phyloP scores from a whole-genome alignment of 1,140 invertebrate species.

The Penaeus vannamei region DNA sequence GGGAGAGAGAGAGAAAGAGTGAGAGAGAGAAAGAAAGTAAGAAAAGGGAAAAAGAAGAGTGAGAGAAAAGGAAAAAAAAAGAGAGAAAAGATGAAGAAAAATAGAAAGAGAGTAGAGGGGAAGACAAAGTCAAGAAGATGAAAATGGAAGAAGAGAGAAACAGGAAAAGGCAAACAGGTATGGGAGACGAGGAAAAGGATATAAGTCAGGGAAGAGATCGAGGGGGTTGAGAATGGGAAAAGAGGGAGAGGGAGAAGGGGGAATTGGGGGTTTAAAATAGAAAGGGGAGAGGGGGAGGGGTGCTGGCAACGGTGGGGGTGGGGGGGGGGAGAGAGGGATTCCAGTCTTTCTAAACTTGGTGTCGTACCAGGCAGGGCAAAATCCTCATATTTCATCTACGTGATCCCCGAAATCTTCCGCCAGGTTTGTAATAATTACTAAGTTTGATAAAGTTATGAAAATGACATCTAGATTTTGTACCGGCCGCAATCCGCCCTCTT shows the following conservation, averaged over 20 bases:
- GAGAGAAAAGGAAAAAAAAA: not conserved
- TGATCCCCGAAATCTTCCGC: slow-evolving; percentile 51
- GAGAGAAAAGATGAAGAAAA: not conserved
- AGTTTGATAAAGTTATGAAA: slow-evolving; percentile 62
- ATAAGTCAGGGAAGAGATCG: not conserved
- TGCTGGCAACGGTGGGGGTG: not conserved
- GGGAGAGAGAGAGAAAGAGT: not conserved
- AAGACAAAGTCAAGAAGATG: not conserved
- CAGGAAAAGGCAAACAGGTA: no score
- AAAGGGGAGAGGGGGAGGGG: not conserved
- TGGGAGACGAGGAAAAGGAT: not conserved
- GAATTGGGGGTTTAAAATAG: not conserved
- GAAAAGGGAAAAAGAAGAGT: not conserved
- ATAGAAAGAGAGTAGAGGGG: not conserved
- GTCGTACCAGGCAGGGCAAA: slow-evolving; percentile 7
- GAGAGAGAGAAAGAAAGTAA: not conserved
- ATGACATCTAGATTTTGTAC: slow-evolving; percentile 59
- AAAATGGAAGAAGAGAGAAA: not conserved
- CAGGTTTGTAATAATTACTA: slow-evolving; percentile 64
- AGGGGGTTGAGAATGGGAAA: not conserved
- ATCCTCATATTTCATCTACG: slow-evolving; percentile 61
- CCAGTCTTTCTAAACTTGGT: slow-evolving; percentile 42
- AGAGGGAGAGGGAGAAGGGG: not conserved
- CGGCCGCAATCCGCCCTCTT: slow-evolving; percentile 32
- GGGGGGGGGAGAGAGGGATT: not conserved